Evolutionary conservation across 1,140 invertebrate species (phyloP).

Genomic region (Dermatophagoides farinae): DNA sequence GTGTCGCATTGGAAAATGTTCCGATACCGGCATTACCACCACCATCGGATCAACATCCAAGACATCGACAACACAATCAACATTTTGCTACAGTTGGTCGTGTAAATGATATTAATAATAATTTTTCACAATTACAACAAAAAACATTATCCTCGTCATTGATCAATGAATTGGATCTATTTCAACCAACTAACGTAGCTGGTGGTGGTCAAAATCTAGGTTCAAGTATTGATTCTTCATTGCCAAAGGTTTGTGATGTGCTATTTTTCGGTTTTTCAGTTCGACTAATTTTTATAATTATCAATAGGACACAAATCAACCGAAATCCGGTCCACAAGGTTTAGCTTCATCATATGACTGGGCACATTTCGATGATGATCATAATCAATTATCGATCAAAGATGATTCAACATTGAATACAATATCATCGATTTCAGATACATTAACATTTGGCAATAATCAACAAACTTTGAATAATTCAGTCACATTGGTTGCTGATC

Average conservation of each 20-base stretch:
- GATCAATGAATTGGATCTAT: not conserved
- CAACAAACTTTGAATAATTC: not conserved
- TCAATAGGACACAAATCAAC: too few species aligned
- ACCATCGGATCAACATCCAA: not conserved
- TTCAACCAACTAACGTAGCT: not conserved
- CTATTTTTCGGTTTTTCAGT: too few species aligned
- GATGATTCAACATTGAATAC: constrained; percentile 6
- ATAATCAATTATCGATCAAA: not conserved
- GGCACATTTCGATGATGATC: constrained; percentile 10
- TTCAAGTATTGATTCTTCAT: too few species aligned
- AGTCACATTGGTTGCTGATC: not conserved
- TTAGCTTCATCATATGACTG: not conserved
- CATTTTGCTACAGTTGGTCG: too few species aligned
- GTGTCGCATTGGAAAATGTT: not conserved
- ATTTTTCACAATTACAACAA: too few species aligned
- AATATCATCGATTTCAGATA: constrained; percentile 1
- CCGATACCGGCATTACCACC: not conserved
- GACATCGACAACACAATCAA: not conserved
- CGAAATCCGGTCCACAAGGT: too few species aligned
- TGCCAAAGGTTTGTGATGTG: too few species aligned
- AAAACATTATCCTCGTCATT: not conserved
- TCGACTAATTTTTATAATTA: too few species aligned
- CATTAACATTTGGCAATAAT: not conserved
- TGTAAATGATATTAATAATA: too few species aligned
- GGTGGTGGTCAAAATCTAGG: too few species aligned